phyloP scores from a whole-genome alignment of 2,888 invertebrate species.

The Athalia rosae region DNA sequence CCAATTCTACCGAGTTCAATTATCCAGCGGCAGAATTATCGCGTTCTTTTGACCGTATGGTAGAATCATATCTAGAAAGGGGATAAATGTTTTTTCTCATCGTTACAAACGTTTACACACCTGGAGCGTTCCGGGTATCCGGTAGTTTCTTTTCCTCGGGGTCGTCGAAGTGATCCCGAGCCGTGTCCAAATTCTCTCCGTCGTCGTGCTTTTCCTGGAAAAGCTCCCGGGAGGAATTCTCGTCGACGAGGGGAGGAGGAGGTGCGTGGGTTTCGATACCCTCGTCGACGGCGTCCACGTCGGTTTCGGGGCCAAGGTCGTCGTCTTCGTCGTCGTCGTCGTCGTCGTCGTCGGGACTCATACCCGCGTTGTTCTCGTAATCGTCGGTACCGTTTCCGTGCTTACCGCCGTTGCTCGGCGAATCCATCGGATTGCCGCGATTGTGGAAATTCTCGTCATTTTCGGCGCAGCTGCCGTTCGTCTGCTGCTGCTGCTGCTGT shows the following conservation, averaged over 20 bases:
- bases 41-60: too few relatives aligned
- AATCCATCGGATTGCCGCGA: conserved; percentile 50
- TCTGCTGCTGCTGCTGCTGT: conserved; percentile 50
- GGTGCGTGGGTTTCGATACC: conserved; percentile 60
- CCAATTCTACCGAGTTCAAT: too few relatives aligned
- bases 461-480: conserved; percentile 58
- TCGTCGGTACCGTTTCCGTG: conserved; percentile 59
- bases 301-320: conserved; percentile 86
- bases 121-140: background rate
- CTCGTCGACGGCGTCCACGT: conserved; percentile 82
- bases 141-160: background rate
- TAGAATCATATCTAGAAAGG: too few relatives aligned
- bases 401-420: conserved; percentile 65
- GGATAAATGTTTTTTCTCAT: too few relatives aligned
- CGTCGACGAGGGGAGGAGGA: conserved; percentile 63
- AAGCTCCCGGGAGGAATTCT: conserved; percentile 58
- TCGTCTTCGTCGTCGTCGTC: conserved; percentile 77
- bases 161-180: background rate
- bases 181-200: conserved; percentile 50
- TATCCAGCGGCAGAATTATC: too few relatives aligned
- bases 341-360: conserved; percentile 64
- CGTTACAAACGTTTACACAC: background rate
- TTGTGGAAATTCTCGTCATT: conserved; percentile 47
- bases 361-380: conserved; percentile 74
- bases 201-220: conserved; percentile 64